phyloP scores from a whole-genome alignment of 2,888 invertebrate species.

The Noctua janthe region DNA sequence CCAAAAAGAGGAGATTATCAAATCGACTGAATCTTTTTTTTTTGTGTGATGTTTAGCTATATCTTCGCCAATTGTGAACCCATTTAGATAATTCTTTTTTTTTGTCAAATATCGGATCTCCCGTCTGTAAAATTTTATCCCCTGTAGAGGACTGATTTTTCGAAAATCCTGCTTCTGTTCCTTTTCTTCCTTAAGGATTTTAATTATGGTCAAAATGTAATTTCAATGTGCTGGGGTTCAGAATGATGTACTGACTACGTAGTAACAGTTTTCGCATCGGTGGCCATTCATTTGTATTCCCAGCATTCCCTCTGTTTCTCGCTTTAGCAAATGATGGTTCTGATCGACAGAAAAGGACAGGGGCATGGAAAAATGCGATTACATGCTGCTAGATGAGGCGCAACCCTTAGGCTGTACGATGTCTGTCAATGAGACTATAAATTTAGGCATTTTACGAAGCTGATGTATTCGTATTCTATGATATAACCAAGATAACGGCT shows the following conservation, averaged over 20 bases:
- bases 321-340: not conserved
- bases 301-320: not conserved
- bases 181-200: no score
- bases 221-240: no score
- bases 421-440: not conserved
- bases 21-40: no score
- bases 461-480: not conserved
- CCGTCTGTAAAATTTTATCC: no score
- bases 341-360: not conserved
- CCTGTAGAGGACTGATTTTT: no score
- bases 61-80: no score
- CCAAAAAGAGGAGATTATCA: no score
- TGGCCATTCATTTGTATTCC: not conserved
- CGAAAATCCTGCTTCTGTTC: no score
- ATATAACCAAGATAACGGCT: not conserved
- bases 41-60: no score
- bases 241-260: no score
- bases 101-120: not conserved
- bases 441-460: slow-evolving; percentile 1
- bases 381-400: not conserved
- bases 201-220: no score
- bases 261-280: no score
- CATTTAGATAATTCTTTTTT: not conserved
- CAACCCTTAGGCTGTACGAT: not conserved
- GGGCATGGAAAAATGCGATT: not conserved